A percentile compares a stretch with the other conserved stretches of the same genome.
Evolutionary conservation across 2,888 invertebrate species (phyloP).

Genomic region (Cephus pulcher): DNA sequence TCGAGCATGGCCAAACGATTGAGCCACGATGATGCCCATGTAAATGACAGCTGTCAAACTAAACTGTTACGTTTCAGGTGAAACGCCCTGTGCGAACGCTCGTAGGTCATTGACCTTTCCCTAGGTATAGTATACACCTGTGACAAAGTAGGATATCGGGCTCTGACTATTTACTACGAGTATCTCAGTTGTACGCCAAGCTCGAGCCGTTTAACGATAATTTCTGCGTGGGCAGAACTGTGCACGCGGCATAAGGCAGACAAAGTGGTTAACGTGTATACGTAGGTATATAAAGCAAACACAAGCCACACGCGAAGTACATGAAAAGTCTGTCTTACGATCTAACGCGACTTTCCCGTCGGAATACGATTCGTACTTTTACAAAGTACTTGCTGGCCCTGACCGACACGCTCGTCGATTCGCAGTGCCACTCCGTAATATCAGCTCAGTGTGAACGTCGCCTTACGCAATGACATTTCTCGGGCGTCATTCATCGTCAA

Average conservation of each 20-base stretch:
- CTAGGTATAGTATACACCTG: not conserved
- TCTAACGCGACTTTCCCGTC: not conserved
- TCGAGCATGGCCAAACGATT: not conserved
- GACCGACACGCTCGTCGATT: not conserved
- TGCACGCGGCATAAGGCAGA: not conserved
- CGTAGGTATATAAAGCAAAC: not conserved
- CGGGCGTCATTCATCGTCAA: conserved; percentile 26
- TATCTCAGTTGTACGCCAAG: not conserved
- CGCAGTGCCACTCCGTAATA: not conserved
- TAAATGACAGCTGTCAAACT: not conserved
- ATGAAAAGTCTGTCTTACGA: not conserved
- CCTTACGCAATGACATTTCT: not conserved
- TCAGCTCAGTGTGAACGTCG: not conserved
- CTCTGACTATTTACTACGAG: not conserved
- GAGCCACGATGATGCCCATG: not conserved
- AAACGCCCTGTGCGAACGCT: not conserved
- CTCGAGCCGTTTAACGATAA: not conserved
- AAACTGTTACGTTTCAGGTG: not conserved
- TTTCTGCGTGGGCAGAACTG: not conserved
- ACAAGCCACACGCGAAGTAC: not conserved
- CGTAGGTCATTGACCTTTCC: not conserved
- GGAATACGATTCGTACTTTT: not conserved
- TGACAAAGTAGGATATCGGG: not conserved
- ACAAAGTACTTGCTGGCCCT: not conserved
- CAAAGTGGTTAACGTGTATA: not conserved